Conservation (phyloP, 1,140 invertebrate genomes). For the Drosophila prosaltans region DNA sequence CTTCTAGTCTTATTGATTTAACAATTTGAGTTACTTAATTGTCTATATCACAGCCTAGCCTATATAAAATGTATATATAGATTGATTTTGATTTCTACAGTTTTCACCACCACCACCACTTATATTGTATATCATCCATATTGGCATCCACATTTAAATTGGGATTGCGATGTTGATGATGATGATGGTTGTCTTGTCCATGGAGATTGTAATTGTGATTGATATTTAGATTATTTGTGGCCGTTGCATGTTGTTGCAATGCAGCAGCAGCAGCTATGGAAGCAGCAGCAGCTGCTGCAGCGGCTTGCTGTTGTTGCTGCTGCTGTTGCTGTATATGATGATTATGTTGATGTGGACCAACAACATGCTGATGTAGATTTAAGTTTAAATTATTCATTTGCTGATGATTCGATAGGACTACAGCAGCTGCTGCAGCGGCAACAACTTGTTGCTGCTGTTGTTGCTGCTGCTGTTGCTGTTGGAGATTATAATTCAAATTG, state of each 20-base stretch:
- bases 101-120: conserved; percentile 83
- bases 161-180: conserved; percentile 63
- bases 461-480: conserved; percentile 67
- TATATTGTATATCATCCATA: conserved; percentile 82
- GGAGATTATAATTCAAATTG: conserved; percentile 77
- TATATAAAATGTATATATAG: conserved; percentile 32
- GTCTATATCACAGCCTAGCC: conserved; percentile 72
- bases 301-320: conserved; percentile 52
- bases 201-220: conserved; percentile 72
- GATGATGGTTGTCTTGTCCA: conserved; percentile 40
- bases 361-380: conserved; percentile 62
- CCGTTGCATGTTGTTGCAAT: conserved; percentile 68
- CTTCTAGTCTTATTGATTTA: conserved; percentile 49
- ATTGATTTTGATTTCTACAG: conserved; percentile 22
- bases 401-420: conserved; percentile 76
- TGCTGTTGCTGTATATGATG: conserved; percentile 40
- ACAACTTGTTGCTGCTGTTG: conserved; percentile 77
- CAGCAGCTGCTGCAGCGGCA: conserved; percentile 74
- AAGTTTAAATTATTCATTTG: conserved; percentile 81
- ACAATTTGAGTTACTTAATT: conserved; percentile 74
- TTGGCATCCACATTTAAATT: conserved; percentile 72
- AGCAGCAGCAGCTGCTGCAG: conserved; percentile 75
- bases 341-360: neutral
- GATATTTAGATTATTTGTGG: conserved; percentile 78
- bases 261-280: conserved; percentile 75